Evolutionary conservation across 2,113 vertebrate genomes (phyloP), one percentile per base, ranked within the genome.

Genomic region (Caranx ignobilis): DNA sequence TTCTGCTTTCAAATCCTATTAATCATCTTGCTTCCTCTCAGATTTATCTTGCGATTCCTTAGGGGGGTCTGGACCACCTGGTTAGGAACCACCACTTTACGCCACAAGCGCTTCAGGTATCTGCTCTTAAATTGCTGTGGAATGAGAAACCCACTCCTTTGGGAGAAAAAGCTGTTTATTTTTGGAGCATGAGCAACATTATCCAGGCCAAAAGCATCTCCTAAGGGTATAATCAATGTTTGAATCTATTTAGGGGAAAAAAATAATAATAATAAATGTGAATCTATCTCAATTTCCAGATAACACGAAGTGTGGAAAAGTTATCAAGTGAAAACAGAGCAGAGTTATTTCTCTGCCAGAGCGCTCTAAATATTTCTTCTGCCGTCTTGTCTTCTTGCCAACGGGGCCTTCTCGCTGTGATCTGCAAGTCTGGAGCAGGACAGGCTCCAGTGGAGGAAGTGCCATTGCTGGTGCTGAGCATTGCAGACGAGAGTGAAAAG

Each of bases 341-440:
- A 61, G 31, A 66, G 41, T 13, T 70, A 41, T 75, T 83, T 69
- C 75, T 88, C 76, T 32, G 39, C 41, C 76, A 73, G 35, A 13
- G 59, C 39, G 21, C 2, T 64, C 39, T 39, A 66, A 54, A 77
- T 78, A 75, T 75, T 75, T 84, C 54, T 79, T 65, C 45, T 69
- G 39, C 0, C 5, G 21, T 56, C 71, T 79, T 70, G 75, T 79
- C 43, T 60, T 84, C 73, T 77, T 85, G 72, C 80, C 84, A 79
- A 69, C 55, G 15, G 19, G 16, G 21, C 11, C 57, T 26, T 21
- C 73, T 62, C 56, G 43, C 48, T 73, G 65, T 65, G 55, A 75
- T 74, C 69, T 77, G 66, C 43, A 73, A 71, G 79, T 67, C 64
- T 37, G 61, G 55, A 76, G 66, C 50, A 6, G 66, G 63, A 31